phyloP scores from a whole-genome alignment of 2,797 vertebrate species.

The Leptatherina wallacei region DNA sequence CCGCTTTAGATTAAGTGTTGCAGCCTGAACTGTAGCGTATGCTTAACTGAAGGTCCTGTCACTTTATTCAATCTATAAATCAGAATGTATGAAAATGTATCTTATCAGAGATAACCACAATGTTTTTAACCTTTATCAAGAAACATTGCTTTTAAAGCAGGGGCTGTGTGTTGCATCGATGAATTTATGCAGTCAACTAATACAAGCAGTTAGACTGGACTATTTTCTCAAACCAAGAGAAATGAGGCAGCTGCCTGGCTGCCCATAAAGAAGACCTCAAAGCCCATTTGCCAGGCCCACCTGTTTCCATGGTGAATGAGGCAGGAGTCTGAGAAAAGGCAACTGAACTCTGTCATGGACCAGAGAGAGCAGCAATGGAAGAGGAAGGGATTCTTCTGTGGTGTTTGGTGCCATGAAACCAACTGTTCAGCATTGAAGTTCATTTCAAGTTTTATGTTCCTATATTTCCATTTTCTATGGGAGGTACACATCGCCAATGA shows the following conservation, averaged over 20 bases:
- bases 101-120: not conserved
- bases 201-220: not conserved
- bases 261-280: not conserved
- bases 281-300: not conserved
- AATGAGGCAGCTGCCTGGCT: not conserved
- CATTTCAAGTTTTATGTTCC: not conserved
- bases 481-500: no score
- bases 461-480: not conserved
- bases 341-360: not conserved
- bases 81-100: not conserved
- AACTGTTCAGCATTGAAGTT: not conserved
- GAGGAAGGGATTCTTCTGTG: not conserved
- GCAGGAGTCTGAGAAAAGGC: not conserved
- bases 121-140: not conserved
- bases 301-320: not conserved
- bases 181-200: not conserved
- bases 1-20: not conserved
- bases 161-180: no score
- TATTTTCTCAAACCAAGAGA: not conserved
- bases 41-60: not conserved
- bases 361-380: not conserved
- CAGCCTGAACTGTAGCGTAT: not conserved
- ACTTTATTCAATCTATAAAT: not conserved
- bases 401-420: not conserved
- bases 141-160: not conserved